phyloP scores from a whole-genome alignment of 2,797 vertebrate genomes.

The Chelidonichthys spinosus region DNA sequence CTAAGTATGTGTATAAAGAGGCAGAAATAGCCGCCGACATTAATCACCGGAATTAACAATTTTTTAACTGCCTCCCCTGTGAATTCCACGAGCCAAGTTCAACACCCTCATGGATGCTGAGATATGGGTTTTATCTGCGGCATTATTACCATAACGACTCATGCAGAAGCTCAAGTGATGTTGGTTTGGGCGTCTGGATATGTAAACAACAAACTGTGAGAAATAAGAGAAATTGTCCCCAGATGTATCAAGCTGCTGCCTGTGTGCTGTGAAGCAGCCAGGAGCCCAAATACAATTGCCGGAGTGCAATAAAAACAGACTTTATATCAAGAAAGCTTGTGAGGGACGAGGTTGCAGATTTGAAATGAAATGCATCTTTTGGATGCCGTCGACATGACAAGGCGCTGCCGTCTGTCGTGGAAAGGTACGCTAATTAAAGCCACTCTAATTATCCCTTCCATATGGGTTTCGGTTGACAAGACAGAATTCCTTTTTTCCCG shows the following conservation, averaged over 20 bases:
- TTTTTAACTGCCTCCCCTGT: slow-evolving; percentile 46
- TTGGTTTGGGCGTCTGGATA: slow-evolving; percentile 10
- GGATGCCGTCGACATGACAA: slow-evolving; percentile 29
- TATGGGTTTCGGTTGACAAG: slow-evolving; percentile 46
- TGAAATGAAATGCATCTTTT: slow-evolving; percentile 11
- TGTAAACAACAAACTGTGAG: slow-evolving; percentile 35
- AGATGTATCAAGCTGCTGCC: slow-evolving; percentile 9
- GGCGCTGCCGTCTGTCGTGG: slow-evolving; percentile 45
- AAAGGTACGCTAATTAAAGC: slow-evolving; percentile 49
- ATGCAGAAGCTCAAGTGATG: slow-evolving; percentile 8
- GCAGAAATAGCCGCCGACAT: slow-evolving; percentile 56
- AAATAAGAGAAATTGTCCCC: slow-evolving; percentile 24
- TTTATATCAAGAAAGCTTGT: slow-evolving; percentile 22
- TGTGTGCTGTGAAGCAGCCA: slow-evolving; percentile 27
- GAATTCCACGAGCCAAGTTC: slow-evolving; percentile 58
- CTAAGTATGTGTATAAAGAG: slow-evolving; percentile 54
- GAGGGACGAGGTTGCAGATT: slow-evolving; percentile 16
- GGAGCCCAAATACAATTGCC: slow-evolving; percentile 28
- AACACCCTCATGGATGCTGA: slow-evolving; percentile 30
- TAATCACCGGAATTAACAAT: slow-evolving; percentile 74
- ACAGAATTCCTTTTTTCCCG: slow-evolving; percentile 20
- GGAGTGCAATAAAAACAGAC: slow-evolving; percentile 14
- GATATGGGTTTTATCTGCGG: slow-evolving; percentile 36
- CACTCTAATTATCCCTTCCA: slow-evolving; percentile 50
- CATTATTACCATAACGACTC: slow-evolving; percentile 29